Evolutionary conservation across 2,888 invertebrate genomes (phyloP).

Genomic region (Yponomeuta plumbellus): DNA sequence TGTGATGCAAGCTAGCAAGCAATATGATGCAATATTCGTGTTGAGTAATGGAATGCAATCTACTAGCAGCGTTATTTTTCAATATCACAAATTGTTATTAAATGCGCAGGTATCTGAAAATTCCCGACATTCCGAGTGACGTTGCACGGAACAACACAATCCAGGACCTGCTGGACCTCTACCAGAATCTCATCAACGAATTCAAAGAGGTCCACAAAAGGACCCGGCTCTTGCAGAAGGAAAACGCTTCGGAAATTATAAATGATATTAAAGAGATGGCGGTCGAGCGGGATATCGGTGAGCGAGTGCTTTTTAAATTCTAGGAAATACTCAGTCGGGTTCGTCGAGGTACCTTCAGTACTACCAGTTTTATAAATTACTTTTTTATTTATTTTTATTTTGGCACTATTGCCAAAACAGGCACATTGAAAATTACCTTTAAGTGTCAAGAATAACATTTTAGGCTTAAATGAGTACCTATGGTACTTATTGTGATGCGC

Average conservation of each 20-base stretch:
- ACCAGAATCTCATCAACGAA: constrained; percentile 84
- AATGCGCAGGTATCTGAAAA: constrained; percentile 60
- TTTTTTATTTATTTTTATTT: too few relatives aligned
- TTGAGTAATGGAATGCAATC: too few relatives aligned
- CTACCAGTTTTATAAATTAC: too few relatives aligned
- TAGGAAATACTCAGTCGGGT: too few relatives aligned
- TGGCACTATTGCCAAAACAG: too few relatives aligned
- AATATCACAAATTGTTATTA: background rate
- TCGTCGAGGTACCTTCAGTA: too few relatives aligned
- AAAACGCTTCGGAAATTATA: constrained; percentile 86
- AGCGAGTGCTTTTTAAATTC: constrained; percentile 43
- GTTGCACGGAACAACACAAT: constrained; percentile 85
- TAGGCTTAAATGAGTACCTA: too few relatives aligned
- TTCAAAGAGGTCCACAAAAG: constrained; percentile 88
- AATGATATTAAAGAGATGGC: constrained; percentile 92
- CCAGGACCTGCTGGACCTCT: constrained; percentile 81
- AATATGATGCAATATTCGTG: too few relatives aligned
- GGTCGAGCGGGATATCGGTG: constrained; percentile 87
- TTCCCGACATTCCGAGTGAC: constrained; percentile 84
- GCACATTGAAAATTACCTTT: too few relatives aligned
- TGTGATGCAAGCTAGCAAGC: too few relatives aligned
- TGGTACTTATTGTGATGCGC: too few relatives aligned
- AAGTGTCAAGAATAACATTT: too few relatives aligned
- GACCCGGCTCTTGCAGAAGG: constrained; percentile 77
- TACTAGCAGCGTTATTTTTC: background rate